phyloP scores from a whole-genome alignment of 2,888 invertebrate species.

The Alitta virens region DNA sequence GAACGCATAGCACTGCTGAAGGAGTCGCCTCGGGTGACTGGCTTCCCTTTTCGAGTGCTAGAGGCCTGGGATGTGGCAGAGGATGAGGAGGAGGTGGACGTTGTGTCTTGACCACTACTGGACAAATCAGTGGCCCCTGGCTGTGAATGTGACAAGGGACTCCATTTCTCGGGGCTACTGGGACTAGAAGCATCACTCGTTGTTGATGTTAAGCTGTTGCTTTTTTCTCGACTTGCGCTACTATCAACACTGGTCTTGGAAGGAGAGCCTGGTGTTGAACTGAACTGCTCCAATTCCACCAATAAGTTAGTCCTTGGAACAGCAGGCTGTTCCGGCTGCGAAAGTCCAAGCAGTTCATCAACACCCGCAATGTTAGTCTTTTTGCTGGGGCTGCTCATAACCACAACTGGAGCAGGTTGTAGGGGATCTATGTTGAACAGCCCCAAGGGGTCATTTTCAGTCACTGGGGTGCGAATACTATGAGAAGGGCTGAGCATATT shows the following conservation, averaged over 20 bases:
- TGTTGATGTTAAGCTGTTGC: background rate
- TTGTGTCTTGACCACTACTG: background rate
- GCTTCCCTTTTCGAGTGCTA: slow-evolving; percentile 7
- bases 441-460: slow-evolving; percentile 88
- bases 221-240: background rate
- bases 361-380: background rate
- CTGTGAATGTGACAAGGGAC: slow-evolving; percentile 19
- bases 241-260: background rate
- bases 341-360: background rate
- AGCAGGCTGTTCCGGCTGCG: background rate
- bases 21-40: slow-evolving; percentile 18
- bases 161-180: slow-evolving; percentile 22
- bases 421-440: slow-evolving; percentile 61
- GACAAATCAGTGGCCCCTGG: background rate
- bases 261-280: background rate
- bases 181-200: slow-evolving; percentile 23
- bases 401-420: slow-evolving; percentile 4
- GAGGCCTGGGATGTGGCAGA: background rate
- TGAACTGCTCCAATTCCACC: no score
- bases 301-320: background rate
- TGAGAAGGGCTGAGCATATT: slow-evolving; percentile 18
- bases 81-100: slow-evolving; percentile 1
- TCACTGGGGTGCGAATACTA: slow-evolving; percentile 70
- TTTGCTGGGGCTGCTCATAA: background rate
- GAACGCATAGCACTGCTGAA: slow-evolving; percentile 24